phyloP scores from a whole-genome alignment of 2,797 vertebrate genomes.

The Diplodus sargus region DNA sequence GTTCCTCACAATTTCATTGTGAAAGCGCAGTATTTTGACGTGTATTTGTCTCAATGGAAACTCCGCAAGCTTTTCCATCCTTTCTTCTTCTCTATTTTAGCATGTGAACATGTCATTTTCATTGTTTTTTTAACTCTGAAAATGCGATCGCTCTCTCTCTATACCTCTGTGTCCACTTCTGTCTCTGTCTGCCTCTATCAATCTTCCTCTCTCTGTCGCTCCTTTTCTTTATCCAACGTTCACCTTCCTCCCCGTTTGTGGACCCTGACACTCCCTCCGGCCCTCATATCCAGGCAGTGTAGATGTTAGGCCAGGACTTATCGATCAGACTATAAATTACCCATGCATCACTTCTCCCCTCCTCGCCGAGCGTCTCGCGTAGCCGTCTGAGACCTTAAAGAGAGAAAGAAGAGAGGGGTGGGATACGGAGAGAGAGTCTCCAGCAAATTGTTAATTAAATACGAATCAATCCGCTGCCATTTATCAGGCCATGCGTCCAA shows the following conservation, averaged over 20 bases:
- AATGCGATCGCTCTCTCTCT: background rate
- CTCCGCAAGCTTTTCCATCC: background rate
- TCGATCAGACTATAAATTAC: constrained; percentile 85
- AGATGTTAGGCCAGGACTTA: constrained; percentile 86
- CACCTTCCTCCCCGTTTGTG: constrained; percentile 65
- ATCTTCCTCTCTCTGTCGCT: constrained; percentile 48
- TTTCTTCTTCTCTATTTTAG: background rate
- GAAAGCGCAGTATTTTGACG: too few relatives aligned
- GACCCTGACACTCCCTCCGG: constrained; percentile 80
- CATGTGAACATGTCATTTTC: background rate
- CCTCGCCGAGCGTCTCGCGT: constrained; percentile 65
- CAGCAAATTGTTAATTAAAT: constrained; percentile 99
- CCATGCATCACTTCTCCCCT: constrained; percentile 77
- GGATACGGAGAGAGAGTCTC: constrained; percentile 82
- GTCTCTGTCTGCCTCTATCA: constrained; percentile 18
- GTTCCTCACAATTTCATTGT: too few relatives aligned
- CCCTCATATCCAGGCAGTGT: constrained; percentile 84
- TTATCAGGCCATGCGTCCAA: constrained; percentile 89
- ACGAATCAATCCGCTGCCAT: constrained; percentile 94
- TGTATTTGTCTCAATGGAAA: background rate
- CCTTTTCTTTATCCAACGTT: constrained; percentile 53
- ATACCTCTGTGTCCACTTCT: constrained; percentile 3
- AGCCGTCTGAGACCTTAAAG: constrained; percentile 73
- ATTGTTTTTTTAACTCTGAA: constrained; percentile 19
- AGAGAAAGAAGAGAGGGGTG: constrained; percentile 73